phyloP scores from a whole-genome alignment of 2,888 invertebrate species.

The Cosmorhoe ocellata region DNA sequence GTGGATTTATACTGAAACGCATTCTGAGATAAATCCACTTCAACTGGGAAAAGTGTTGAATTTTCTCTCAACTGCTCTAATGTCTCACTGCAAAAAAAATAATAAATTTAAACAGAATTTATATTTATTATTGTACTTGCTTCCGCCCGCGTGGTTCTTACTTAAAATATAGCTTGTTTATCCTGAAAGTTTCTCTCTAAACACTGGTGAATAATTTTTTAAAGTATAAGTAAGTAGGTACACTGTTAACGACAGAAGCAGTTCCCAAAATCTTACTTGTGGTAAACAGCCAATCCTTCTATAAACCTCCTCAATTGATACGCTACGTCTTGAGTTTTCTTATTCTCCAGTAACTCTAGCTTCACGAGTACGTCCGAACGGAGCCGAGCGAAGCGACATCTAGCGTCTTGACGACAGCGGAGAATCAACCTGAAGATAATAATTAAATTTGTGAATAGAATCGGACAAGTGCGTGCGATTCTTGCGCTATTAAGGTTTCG shows the following conservation, averaged over 20 bases:
- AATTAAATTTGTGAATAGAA: neutral
- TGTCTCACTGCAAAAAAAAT: constrained; percentile 81
- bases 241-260: too few relatives aligned
- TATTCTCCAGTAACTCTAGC: constrained; percentile 97
- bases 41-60: constrained; percentile 94
- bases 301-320: constrained; percentile 92
- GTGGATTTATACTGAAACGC: constrained; percentile 95
- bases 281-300: constrained; percentile 88
- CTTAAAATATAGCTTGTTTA: too few relatives aligned
- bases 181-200: too few relatives aligned
- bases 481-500: too few relatives aligned
- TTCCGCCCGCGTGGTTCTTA: too few relatives aligned
- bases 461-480: too few relatives aligned
- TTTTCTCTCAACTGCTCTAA: constrained; percentile 89
- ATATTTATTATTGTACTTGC: too few relatives aligned
- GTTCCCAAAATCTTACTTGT: constrained; percentile 60
- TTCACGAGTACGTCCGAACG: constrained; percentile 97
- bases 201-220: too few relatives aligned
- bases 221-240: too few relatives aligned
- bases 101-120: too few relatives aligned
- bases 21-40: constrained; percentile 95
- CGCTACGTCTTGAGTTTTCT: constrained; percentile 98
- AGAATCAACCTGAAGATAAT: constrained; percentile 87
- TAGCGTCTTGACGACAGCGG: constrained; percentile 97
- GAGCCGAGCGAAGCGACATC: constrained; percentile 91